Evolutionary conservation across 2,797 vertebrate species (phyloP).

Genomic region (Synanceia verrucosa): DNA sequence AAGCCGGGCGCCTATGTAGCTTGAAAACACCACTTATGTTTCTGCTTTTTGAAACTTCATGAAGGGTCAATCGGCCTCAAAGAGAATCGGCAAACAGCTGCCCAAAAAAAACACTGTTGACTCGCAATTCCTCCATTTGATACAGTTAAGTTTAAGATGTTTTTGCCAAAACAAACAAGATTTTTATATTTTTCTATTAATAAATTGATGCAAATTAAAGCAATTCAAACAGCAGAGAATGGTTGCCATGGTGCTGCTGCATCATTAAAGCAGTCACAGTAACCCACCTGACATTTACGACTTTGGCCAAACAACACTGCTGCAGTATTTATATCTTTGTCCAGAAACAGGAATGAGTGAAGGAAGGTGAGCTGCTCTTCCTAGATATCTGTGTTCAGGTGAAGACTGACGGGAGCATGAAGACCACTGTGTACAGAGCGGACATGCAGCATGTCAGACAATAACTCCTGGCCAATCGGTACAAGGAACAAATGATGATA

Average conservation of each 20-base stretch:
- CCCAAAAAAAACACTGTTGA: conserved; percentile 35
- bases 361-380: background rate
- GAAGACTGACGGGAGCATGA: background rate
- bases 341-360: background rate
- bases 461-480: background rate
- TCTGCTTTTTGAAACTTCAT: conserved; percentile 43
- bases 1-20: conserved; percentile 39
- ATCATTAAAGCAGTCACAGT: background rate
- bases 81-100: conserved; percentile 50
- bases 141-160: conserved; percentile 34
- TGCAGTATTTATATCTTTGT: background rate
- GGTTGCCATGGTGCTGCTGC: background rate
- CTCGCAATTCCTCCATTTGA: conserved; percentile 36
- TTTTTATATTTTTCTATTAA: conserved; percentile 3
- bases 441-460: background rate
- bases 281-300: background rate
- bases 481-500: background rate
- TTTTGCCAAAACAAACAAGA: conserved; percentile 24
- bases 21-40: conserved; percentile 54
- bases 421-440: background rate
- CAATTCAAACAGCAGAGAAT: background rate
- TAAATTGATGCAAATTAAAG: conserved; percentile 18
- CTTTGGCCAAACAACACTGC: background rate
- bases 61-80: conserved; percentile 51
- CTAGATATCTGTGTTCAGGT: background rate